A percentile compares a stretch with the other conserved stretches of the same genome.
phyloP scores from a whole-genome alignment of 2,797 vertebrate species.

The Vespertilio murinus region DNA sequence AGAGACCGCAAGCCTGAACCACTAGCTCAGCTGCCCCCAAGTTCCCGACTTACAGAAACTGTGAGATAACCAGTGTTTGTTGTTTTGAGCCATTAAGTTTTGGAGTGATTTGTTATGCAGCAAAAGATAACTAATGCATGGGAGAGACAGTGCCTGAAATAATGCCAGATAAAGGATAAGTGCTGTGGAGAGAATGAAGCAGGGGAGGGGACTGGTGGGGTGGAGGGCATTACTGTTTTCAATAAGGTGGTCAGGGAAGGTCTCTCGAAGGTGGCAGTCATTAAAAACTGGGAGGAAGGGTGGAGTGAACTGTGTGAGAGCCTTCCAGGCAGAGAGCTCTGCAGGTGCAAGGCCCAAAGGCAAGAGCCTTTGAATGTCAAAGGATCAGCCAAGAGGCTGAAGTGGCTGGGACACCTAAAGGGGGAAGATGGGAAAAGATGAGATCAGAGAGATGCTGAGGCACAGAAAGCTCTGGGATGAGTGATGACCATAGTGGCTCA shows the following conservation, averaged over 20 bases:
- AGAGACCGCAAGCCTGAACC: not conserved
- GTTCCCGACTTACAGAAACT: not conserved
- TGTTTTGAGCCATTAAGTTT: not conserved
- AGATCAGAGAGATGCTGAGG: not conserved
- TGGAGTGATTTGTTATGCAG: not conserved
- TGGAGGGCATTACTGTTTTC: accelerated
- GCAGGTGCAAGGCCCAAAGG: not conserved
- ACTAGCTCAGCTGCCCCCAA: not conserved
- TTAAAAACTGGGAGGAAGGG: not conserved
- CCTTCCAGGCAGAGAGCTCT: not conserved
- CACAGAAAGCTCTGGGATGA: not conserved
- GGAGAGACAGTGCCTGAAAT: not conserved
- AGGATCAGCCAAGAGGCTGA: not conserved
- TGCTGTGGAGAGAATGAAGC: not conserved
- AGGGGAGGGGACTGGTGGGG: too few species aligned
- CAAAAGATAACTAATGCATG: not conserved
- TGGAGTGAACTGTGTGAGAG: not conserved
- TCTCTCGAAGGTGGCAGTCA: not conserved
- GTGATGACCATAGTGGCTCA: not conserved
- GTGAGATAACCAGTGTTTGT: not conserved
- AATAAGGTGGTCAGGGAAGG: not conserved
- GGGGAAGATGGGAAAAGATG: not conserved
- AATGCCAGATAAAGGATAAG: not conserved
- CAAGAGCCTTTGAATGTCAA: too few species aligned
- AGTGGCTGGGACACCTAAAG: not conserved